phyloP scores from a whole-genome alignment of 2,113 vertebrate species.

The Maccullochella peelii region DNA sequence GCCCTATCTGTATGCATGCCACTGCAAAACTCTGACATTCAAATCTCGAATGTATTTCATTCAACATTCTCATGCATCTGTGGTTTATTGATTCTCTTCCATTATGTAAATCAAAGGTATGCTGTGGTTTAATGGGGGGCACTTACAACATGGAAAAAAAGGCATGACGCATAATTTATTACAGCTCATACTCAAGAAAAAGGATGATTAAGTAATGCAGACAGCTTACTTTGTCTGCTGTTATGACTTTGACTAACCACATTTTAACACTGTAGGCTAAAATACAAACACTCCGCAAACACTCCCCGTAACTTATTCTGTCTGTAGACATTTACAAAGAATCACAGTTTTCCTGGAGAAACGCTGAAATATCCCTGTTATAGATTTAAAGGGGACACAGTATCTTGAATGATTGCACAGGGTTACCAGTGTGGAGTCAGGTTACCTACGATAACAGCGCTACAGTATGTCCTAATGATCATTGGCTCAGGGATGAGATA shows the following conservation, averaged over 20 bases:
- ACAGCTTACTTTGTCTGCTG: slow-evolving; percentile 17
- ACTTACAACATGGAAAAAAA: slow-evolving; percentile 23
- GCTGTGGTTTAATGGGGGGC: slow-evolving; percentile 44
- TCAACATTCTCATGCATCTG: background rate
- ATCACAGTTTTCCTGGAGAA: background rate
- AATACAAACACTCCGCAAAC: background rate
- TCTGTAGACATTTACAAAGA: background rate
- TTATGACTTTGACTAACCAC: slow-evolving; percentile 5
- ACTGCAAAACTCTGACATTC: slow-evolving; percentile 5
- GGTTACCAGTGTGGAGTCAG: slow-evolving; percentile 19
- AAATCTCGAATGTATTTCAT: background rate
- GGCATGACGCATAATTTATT: slow-evolving; percentile 53
- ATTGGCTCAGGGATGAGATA: slow-evolving; percentile 36
- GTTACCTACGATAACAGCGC: slow-evolving; percentile 38
- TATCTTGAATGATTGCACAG: background rate
- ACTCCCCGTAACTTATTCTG: background rate
- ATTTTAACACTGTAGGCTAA: background rate
- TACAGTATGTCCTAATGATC: slow-evolving; percentile 13
- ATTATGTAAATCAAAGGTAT: slow-evolving; percentile 41
- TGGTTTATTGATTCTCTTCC: slow-evolving; percentile 40
- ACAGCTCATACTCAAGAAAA: background rate
- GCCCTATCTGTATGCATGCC: background rate
- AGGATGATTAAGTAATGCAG: background rate
- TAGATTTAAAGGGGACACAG: slow-evolving; percentile 4
- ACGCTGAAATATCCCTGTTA: background rate